Conservation (phyloP, 1,140 invertebrate genomes). For the Pemphigus obesinymphae region DNA sequence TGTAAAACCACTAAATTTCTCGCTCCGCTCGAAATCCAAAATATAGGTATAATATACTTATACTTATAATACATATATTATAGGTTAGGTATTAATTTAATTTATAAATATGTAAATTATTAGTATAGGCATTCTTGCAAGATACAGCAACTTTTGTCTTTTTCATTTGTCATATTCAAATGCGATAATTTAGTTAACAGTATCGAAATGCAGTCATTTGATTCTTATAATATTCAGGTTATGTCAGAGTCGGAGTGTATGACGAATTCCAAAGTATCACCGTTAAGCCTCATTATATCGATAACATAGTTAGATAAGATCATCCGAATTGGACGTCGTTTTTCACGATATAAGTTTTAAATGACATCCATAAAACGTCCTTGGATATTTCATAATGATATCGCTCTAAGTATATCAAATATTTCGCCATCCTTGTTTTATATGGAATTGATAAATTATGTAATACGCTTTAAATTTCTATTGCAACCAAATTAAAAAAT, state of each 20-base stretch:
- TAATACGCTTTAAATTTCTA: neutral
- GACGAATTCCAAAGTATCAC: neutral
- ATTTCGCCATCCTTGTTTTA: neutral
- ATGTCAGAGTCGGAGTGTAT: neutral
- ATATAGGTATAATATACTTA: too few relatives aligned
- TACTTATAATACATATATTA: too few relatives aligned
- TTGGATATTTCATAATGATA: constrained; percentile 3
- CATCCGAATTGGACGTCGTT: neutral
- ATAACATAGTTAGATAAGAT: constrained; percentile 4
- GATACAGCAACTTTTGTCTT: too few relatives aligned
- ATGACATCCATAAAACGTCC: neutral
- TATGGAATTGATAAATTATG: neutral
- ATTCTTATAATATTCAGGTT: neutral
- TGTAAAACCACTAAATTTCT: too few relatives aligned
- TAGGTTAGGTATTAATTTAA: too few relatives aligned
- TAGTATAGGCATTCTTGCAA: too few relatives aligned
- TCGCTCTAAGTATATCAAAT: constrained; percentile 8
- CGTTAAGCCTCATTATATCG: neutral
- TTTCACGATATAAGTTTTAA: neutral
- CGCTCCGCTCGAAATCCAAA: too few relatives aligned
- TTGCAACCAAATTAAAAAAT: too few relatives aligned
- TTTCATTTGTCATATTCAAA: too few relatives aligned
- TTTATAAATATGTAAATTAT: too few relatives aligned
- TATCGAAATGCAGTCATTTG: neutral
- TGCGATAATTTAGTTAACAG: too few relatives aligned